phyloP scores from a whole-genome alignment of 1,140 invertebrate species.

The Helicoverpa zea region DNA sequence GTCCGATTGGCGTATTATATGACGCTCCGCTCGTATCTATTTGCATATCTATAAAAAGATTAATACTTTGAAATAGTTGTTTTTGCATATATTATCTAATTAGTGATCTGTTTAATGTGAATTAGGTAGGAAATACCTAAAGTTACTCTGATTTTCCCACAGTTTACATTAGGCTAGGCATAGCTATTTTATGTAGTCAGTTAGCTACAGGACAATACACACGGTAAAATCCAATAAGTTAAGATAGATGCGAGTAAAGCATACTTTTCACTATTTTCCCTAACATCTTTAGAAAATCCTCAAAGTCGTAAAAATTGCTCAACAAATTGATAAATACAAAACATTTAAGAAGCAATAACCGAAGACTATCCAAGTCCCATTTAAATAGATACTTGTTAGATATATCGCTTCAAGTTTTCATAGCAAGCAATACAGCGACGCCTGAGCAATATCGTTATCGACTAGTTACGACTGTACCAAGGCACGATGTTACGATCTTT shows the following conservation, averaged over 20 bases:
- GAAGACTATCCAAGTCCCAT: slow-evolving; percentile 32
- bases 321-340: neutral
- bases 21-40: slow-evolving; percentile 39
- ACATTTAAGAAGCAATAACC: slow-evolving; percentile 17
- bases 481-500: slow-evolving; percentile 14
- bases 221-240: neutral
- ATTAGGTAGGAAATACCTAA: neutral
- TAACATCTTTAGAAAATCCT: too few relatives aligned
- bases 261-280: too few relatives aligned
- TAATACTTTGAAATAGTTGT: slow-evolving; percentile 9
- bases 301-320: neutral
- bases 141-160: too few relatives aligned
- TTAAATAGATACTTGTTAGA: slow-evolving; percentile 31
- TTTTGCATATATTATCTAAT: slow-evolving; percentile 32
- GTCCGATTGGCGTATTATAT: slow-evolving; percentile 50
- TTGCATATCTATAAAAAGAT: slow-evolving; percentile 40
- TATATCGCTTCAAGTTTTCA: slow-evolving; percentile 34
- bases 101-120: slow-evolving; percentile 6
- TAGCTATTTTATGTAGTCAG: too few relatives aligned
- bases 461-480: slow-evolving; percentile 26
- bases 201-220: too few relatives aligned
- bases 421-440: slow-evolving; percentile 28
- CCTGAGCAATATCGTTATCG: slow-evolving; percentile 41
- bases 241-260: too few relatives aligned
- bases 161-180: too few relatives aligned